phyloP scores from a whole-genome alignment of 2,888 invertebrate genomes.

The Aleiodes leptofemur region DNA sequence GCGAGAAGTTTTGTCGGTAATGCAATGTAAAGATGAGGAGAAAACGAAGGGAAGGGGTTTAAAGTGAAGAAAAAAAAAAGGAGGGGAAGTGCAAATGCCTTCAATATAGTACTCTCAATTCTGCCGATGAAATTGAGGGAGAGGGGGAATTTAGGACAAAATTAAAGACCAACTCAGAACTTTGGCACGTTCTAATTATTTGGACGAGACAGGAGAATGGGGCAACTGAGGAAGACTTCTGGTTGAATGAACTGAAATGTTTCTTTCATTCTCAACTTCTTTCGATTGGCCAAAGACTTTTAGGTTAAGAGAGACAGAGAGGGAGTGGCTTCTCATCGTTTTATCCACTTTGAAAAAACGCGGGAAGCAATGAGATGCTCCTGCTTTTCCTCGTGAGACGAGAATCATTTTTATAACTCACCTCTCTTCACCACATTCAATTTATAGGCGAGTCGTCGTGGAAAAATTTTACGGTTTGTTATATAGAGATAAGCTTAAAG shows the following conservation, averaged over 20 bases:
- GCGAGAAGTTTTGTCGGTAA: constrained; percentile 51
- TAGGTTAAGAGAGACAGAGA: no score
- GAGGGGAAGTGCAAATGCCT: not conserved
- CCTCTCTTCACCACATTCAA: no score
- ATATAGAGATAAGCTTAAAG: no score
- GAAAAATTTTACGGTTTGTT: no score
- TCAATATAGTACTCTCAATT: not conserved
- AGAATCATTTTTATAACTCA: no score
- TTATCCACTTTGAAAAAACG: constrained; percentile 26
- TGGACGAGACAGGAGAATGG: constrained; percentile 57
- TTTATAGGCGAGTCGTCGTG: no score
- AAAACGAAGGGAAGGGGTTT: constrained; percentile 15
- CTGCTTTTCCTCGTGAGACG: not conserved
- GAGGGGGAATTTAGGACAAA: not conserved
- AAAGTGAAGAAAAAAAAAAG: constrained; percentile 31
- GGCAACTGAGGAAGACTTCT: not conserved
- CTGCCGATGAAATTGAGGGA: not conserved
- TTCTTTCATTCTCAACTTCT: not conserved
- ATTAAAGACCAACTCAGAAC: constrained; percentile 48
- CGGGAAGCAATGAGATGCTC: not conserved
- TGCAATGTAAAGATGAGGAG: constrained; percentile 55
- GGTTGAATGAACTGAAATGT: constrained; percentile 32
- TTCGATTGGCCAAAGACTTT: constrained; percentile 46
- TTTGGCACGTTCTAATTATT: constrained; percentile 66
- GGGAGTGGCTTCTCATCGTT: constrained; percentile 44